Conservation (phyloP, 1,140 invertebrate species). For the Euwallacea fornicatus region DNA sequence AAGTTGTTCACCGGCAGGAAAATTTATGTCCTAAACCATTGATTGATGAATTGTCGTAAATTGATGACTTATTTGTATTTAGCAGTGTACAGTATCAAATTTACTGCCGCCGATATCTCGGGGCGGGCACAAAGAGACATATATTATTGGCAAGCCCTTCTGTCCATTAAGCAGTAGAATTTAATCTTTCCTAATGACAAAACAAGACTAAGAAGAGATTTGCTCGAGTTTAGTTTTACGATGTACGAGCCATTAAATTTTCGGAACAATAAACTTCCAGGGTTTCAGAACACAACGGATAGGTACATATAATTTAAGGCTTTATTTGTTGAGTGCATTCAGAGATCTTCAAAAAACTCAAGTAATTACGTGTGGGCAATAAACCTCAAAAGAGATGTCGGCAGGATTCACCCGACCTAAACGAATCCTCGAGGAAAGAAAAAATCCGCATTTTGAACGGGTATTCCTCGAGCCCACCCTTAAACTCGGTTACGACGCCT, state of each 20-base stretch:
- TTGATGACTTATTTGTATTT: slow-evolving; percentile 1
- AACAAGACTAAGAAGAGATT: slow-evolving; percentile 36
- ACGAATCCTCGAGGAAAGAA: too few relatives aligned
- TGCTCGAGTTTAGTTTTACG: slow-evolving; percentile 34
- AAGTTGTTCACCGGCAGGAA: too few relatives aligned
- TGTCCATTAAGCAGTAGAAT: slow-evolving; percentile 26
- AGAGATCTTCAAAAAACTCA: slow-evolving; percentile 4
- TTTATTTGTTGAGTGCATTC: slow-evolving; percentile 4
- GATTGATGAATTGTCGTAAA: neutral
- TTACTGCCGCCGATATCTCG: neutral
- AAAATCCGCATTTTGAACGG: too few relatives aligned
- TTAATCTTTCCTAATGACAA: slow-evolving; percentile 36
- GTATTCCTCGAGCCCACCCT: too few relatives aligned
- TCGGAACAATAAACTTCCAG: slow-evolving; percentile 32
- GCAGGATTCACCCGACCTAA: too few relatives aligned
- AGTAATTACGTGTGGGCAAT: neutral
- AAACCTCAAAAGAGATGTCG: too few relatives aligned
- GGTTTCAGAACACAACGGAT: slow-evolving; percentile 23
- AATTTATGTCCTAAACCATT: too few relatives aligned
- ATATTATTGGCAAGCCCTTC: slow-evolving; percentile 29
- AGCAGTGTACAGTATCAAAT: neutral
- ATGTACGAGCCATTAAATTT: slow-evolving; percentile 37
- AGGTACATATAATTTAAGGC: slow-evolving; percentile 7
- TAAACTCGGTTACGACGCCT: too few relatives aligned
- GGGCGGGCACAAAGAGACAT: slow-evolving; percentile 19